A percentile compares a stretch with the other conserved stretches of the same genome.
These are phyloP conservation scores for Carabus problematicus DNA, from an alignment of 2,888 invertebrate species.

Conservation along the genomic window DNA sequence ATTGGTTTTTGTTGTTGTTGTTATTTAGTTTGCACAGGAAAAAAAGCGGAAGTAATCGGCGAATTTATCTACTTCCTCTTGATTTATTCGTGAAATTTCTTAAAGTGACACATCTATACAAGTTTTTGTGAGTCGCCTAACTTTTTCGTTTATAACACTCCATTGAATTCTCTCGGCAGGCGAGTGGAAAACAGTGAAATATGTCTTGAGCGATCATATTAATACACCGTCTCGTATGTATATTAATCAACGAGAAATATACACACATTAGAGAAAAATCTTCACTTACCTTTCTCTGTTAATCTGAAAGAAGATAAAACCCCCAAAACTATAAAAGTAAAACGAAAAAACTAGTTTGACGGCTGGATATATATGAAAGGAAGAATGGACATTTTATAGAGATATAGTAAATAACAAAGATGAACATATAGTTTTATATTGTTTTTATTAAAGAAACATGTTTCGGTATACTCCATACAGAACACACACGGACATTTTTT, in stretches of 20 bases:
- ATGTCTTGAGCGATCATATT: not conserved
- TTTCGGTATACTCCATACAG: slow-evolving; percentile 63
- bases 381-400: no score
- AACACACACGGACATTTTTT: slow-evolving; percentile 65
- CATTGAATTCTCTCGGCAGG: slow-evolving; percentile 29
- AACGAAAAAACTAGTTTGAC: no score
- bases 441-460: slow-evolving; percentile 67
- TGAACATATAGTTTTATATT: slow-evolving; percentile 46
- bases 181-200: slow-evolving; percentile 2
- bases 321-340: no score
- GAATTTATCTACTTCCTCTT: slow-evolving; percentile 33
- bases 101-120: slow-evolving; percentile 38
- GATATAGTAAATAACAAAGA: no score
- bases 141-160: slow-evolving; percentile 37
- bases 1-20: no score
- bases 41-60: not conserved
- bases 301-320: no score
- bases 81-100: slow-evolving; percentile 39
- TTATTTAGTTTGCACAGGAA: no score
- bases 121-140: slow-evolving; percentile 24
- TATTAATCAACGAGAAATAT: not conserved
- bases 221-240: not conserved
- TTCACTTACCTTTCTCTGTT: no score
- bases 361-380: no score
- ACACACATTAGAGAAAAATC: not conserved